Percentiles rank a stretch among this genome's conserved stretches.
Conservation (phyloP, 2,797 vertebrate species). For the Erithacus rubecula region DNA sequence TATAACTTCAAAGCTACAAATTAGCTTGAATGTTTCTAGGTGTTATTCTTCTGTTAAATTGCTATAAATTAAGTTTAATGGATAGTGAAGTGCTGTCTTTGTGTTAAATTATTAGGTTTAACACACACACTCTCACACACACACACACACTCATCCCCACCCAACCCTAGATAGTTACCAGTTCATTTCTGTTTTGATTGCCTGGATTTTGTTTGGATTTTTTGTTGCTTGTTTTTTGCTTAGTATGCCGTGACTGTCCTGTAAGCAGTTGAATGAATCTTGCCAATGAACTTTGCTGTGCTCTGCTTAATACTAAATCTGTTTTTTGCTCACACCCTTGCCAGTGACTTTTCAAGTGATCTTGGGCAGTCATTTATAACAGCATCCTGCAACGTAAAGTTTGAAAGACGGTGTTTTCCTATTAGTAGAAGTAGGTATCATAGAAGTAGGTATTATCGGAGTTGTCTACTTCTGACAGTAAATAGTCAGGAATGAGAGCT, state of each 20-base stretch:
- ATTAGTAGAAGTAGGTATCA: background rate
- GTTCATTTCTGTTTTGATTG: background rate
- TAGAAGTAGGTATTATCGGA: background rate
- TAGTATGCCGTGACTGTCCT: background rate
- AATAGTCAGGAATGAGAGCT: background rate
- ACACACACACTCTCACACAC: background rate
- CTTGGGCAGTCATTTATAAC: background rate
- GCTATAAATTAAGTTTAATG: background rate
- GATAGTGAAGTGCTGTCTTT: background rate
- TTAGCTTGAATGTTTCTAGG: background rate
- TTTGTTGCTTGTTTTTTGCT: background rate
- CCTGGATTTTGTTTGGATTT: background rate
- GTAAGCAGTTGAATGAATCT: background rate
- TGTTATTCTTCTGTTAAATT: background rate
- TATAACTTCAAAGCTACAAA: background rate
- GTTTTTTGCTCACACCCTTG: background rate
- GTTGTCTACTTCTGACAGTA: background rate
- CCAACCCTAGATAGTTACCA: background rate
- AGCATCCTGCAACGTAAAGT: background rate
- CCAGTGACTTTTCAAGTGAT: background rate
- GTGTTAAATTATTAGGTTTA: background rate
- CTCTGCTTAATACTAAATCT: background rate
- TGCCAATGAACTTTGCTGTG: rapidly evolving
- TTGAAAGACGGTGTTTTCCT: background rate
- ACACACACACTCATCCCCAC: too few species aligned